Percentiles rank a stretch among this genome's conserved stretches.
Conservation (phyloP, 2,797 vertebrate genomes). For the Pangasius macronema region DNA sequence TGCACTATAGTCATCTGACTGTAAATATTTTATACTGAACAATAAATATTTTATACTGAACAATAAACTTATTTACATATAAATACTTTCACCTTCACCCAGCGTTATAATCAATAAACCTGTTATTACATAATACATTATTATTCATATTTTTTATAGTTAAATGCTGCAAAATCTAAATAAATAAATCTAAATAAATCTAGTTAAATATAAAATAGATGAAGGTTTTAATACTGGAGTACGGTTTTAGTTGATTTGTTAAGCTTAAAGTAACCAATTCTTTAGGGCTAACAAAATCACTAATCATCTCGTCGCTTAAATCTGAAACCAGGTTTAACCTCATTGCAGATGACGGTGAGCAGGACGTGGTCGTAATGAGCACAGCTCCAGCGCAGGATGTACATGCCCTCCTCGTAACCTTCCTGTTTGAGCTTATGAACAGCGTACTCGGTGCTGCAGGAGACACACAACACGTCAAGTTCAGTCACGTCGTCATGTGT, state of each 20-base stretch:
- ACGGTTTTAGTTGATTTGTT: too few relatives aligned
- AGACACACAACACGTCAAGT: background rate
- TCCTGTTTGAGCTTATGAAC: conserved; percentile 81
- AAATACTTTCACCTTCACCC: too few relatives aligned
- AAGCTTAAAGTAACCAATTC: too few relatives aligned
- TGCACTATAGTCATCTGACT: too few relatives aligned
- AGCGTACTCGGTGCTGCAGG: conserved; percentile 82
- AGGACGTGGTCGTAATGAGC: conserved; percentile 83
- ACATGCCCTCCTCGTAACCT: conserved; percentile 82
- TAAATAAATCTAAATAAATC: background rate
- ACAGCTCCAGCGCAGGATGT: conserved; percentile 84
- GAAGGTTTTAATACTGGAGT: background rate
- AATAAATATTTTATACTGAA: too few relatives aligned
- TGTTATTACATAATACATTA: background rate
- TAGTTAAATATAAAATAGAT: background rate
- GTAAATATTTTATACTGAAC: too few relatives aligned
- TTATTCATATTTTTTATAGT: too few relatives aligned
- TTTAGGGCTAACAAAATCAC: too few relatives aligned
- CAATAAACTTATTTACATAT: too few relatives aligned
- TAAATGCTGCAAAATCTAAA: background rate
- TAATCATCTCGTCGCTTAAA: too few relatives aligned
- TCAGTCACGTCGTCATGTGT: too few relatives aligned
- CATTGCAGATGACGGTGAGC: conserved; percentile 81
- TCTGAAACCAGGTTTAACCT: conserved; percentile 65
- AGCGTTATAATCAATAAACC: too few relatives aligned